Base-by-base conservation (phyloP, 2,797 vertebrate species). In the Xenopus petersii region DNA sequence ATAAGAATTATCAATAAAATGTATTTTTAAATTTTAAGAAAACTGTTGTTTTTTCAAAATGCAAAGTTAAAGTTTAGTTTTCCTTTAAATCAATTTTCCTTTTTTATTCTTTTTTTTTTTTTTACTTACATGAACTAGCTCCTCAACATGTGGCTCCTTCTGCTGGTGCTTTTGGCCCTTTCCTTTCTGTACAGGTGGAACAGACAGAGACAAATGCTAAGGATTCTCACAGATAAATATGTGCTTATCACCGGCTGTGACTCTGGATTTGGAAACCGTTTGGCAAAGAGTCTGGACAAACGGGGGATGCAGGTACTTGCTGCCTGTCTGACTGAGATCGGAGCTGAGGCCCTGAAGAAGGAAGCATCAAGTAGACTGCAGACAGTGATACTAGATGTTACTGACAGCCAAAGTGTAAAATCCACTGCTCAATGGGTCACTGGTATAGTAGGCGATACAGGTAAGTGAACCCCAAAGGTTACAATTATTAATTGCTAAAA, bases 271-370 rank as follows among this genome's bases (percentile, higher is more conserved):
- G 94, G 95, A 51, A 91, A 91, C 75, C 86, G 75, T 84, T 42
- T 98, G 81, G 96, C 93, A 42, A 90, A 84, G 80, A 88, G 87
- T 58, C 88, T 95, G 3, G 92, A 94, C 46, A 81, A 79, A 0
- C 87, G 80, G 61, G 94, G 96, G 21, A 85, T 95, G 84, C 87
- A n/a, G 0, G 94, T 96, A 58, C 82, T 96, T 80, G 93, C 94
- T 0, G 89, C 88, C 0, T 95, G 94, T 72, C 83, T 93, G 62
- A 93, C 89, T 0, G 89, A 94, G 54, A 69, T 85, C 5, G 94
- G 91, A 2, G 94, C 93, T 0, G 83, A 89, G 2, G 16, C 42
- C 30, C 83, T 89, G 85, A 72, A 42, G 71, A 54, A 0, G 0
- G 74, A 46, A 21, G 0, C 84, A 0, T 89, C 87, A 0, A 1